Evolutionary conservation across 1,140 invertebrate species (phyloP), one percentile per base, ranked within the genome.

Genomic region (Nephila pilipes): DNA sequence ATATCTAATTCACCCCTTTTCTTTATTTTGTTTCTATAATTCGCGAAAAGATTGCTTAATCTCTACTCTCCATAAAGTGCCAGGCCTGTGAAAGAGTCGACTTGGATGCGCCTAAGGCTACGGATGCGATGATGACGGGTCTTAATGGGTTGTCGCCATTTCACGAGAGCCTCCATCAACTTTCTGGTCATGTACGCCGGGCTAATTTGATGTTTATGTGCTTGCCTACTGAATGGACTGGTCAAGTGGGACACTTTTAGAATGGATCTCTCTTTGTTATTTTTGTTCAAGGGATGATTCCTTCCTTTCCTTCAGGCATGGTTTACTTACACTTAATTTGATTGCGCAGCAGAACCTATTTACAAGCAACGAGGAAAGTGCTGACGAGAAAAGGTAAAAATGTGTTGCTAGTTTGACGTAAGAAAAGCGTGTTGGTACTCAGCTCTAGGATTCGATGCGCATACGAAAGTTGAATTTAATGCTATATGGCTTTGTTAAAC

Each of bases 1-100:
- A 87, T 60, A 87, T 87, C 38, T 69, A 88, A 88, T 75, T 75
- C 63, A 46, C 54, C 87, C 87, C 87, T 54, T 79, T 90, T 90
- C 32, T 90, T 90, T 80, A 55, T 69, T 87, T 87, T 18, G 80
- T 87, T 80, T 90, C 29, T 29, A 75, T 75, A 75, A 75, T 32
- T 75, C 69, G 69, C 29, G 32, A 32, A 46, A 75, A 75, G 69
- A 75, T 75, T 75, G 69, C 69, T 75, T 75, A 75, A 75, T 75
- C 69, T 75, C 69, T 75, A 32, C 29, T 75, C 2, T 29, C 69
- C 69, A 75, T 75, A 75, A 75, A 75, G 69, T 75, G 69, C 69
- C 58, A 20, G 18, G 85, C 36, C 20, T 32, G 46, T 32, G 85
- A 87, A 87, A 85, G 46, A 60, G 55, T n/a, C 69, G 69, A 75